phyloP scores from a whole-genome alignment of 2,797 vertebrate genomes.

The Peromyscus eremicus region DNA sequence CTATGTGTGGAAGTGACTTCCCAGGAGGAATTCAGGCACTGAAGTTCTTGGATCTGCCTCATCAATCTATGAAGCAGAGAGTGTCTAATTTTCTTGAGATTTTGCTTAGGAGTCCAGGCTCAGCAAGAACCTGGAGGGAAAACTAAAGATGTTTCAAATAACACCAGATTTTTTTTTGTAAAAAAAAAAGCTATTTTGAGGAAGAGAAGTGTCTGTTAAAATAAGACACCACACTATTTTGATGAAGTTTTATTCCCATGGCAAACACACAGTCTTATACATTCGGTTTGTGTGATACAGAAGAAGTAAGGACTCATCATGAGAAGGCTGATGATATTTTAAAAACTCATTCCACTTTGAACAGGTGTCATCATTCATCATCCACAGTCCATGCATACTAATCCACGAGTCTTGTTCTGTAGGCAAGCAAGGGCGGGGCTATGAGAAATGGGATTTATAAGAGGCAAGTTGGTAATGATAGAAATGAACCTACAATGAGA shows the following conservation, averaged over 20 bases:
- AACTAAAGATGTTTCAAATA: conserved; percentile 37
- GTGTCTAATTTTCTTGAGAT: conserved; percentile 64
- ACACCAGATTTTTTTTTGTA: background rate
- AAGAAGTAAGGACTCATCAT: background rate
- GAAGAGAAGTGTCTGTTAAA: conserved; percentile 19
- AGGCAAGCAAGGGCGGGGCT: background rate
- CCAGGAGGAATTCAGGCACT: conserved; percentile 20
- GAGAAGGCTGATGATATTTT: background rate
- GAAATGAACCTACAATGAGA: background rate
- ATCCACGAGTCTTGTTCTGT: background rate
- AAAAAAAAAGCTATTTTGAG: background rate
- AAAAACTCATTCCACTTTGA: conserved; percentile 47
- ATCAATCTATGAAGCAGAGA: conserved; percentile 38
- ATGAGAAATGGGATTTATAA: background rate
- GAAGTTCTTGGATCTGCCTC: conserved; percentile 50
- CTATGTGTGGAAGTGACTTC: conserved; percentile 21
- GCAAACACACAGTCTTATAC: background rate
- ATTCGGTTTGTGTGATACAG: background rate
- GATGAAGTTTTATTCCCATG: background rate
- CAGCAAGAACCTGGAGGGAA: conserved; percentile 7
- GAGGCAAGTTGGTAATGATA: background rate
- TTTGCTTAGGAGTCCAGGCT: conserved; percentile 58
- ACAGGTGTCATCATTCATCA: conserved; percentile 1
- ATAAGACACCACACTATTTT: background rate
- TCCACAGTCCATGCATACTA: background rate